Evolutionary conservation across 2,888 invertebrate species (phyloP), one percentile per base, ranked within the genome.

Genomic region (Paralinhomoeus sp.): DNA sequence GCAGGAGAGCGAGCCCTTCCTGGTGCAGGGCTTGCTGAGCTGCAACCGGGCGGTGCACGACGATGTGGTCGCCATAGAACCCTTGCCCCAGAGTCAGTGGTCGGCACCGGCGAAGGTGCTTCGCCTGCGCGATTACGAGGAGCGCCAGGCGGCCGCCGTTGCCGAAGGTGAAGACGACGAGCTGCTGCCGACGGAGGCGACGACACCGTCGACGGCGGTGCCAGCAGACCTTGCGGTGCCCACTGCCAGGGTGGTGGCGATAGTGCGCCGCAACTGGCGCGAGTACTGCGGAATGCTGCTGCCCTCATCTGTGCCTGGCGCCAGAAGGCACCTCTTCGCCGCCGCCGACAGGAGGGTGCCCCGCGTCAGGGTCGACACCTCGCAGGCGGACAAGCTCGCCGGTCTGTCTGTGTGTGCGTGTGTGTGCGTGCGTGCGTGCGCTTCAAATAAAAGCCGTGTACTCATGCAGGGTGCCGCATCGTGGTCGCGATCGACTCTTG

Each of bases 201-300:
- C n/a, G n/a, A n/a, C n/a, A n/a, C n/a, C n/a, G n/a, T n/a, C n/a
- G n/a, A n/a, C n/a, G n/a, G n/a, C n/a, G n/a, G n/a, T n/a, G n/a
- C n/a, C n/a, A n/a, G n/a, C n/a, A n/a, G n/a, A 48, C 31, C 48
- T 45, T 3, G 5, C 47, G 40, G 47, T 63, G 39, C 76, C 79
- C 2, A 81, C 81, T 1, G 83, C 78, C 0, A 68, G 70, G 52
- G 73, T 87, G 43, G 85, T 97, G n/a, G 91, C 89, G 1, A 84
- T 97, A 49, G 80, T 97, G 46, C 74, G 81, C 50, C 72, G 93
- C 45, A 93, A 91, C 62, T 91, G 93, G 89, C 71, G 89, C 36
- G 91, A 89, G 61, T 93, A 91, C 64, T 97, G 93, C 67, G 97
- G 97, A 17, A 84, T 93, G 53, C 65, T 97, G 44, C 75, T 82